A percentile compares a stretch with the other conserved stretches of the same genome.
Conservation (phyloP, 2,113 vertebrate species). For the Psittacara wagleri region DNA sequence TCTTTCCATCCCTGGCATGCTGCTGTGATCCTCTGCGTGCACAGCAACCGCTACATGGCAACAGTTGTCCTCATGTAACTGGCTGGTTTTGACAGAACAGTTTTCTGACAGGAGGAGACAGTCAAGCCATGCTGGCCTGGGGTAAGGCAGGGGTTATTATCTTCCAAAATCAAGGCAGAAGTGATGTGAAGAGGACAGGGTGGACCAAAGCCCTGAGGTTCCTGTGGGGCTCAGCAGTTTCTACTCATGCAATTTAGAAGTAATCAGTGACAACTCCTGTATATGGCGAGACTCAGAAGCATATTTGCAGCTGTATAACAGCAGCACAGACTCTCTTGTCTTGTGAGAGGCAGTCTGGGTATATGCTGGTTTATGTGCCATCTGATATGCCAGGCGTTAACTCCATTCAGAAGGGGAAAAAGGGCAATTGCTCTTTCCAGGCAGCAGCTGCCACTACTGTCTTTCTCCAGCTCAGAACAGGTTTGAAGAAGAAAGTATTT, state of each 20-base stretch:
- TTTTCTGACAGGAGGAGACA: not conserved
- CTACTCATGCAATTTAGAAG: not conserved
- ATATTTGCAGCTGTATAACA: not conserved
- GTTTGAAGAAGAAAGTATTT: not conserved
- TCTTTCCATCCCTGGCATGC: not conserved
- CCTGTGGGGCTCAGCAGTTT: not conserved
- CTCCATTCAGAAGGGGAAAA: not conserved
- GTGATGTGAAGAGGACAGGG: not conserved
- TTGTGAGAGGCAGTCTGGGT: not conserved
- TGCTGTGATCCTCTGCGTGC: not conserved
- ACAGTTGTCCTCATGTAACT: not conserved
- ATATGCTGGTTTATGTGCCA: not conserved
- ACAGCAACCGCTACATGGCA: rapidly evolving
- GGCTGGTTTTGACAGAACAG: not conserved
- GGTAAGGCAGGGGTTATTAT: not conserved
- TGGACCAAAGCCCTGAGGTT: not conserved
- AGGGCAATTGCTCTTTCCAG: not conserved
- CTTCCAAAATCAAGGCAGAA: not conserved
- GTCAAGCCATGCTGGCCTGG: not conserved
- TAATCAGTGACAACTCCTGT: not conserved
- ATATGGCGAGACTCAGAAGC: not conserved
- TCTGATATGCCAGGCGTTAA: not conserved
- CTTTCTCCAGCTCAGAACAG: not conserved
- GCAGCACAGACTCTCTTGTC: not conserved
- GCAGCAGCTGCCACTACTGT: not conserved